Percentiles rank a stretch among this genome's conserved stretches.
Conservation (phyloP, 2,113 vertebrate species). For the Dromiciops gliroides region DNA sequence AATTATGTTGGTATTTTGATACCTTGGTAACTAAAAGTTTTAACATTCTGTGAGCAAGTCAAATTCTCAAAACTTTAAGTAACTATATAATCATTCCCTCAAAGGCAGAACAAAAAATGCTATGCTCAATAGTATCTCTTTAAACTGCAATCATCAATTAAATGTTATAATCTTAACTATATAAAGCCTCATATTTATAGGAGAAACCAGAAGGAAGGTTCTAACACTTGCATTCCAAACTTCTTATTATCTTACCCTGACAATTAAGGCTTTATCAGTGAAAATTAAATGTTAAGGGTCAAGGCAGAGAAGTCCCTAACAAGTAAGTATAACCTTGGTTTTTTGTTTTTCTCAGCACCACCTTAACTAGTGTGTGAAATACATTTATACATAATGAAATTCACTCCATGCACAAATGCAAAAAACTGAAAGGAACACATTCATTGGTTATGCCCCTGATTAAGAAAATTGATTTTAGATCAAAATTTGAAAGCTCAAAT, state of each 20-base stretch:
- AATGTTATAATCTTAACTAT: not conserved
- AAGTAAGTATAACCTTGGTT: not conserved
- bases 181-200: constrained; percentile 1
- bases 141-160: constrained; percentile 11
- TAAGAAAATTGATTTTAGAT: constrained; percentile 17
- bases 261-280: not conserved
- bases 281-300: not conserved
- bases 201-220: not conserved
- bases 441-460: constrained; percentile 24
- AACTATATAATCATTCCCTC: constrained; percentile 20
- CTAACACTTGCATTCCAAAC: not conserved
- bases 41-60: constrained; percentile 33
- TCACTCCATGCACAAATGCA: constrained; percentile 15
- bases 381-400: constrained; percentile 32
- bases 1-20: constrained; percentile 6
- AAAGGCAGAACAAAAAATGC: constrained; percentile 24
- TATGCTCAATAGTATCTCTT: not conserved
- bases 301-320: not conserved
- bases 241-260: not conserved
- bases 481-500: constrained; percentile 34
- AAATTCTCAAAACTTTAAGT: not conserved
- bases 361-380: not conserved
- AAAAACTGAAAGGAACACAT: not conserved
- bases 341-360: not conserved
- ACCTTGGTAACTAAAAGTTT: not conserved